Evolutionary conservation across 2,113 vertebrate genomes (phyloP), one percentile per base, ranked within the genome.

Genomic region (Suncus etruscus): DNA sequence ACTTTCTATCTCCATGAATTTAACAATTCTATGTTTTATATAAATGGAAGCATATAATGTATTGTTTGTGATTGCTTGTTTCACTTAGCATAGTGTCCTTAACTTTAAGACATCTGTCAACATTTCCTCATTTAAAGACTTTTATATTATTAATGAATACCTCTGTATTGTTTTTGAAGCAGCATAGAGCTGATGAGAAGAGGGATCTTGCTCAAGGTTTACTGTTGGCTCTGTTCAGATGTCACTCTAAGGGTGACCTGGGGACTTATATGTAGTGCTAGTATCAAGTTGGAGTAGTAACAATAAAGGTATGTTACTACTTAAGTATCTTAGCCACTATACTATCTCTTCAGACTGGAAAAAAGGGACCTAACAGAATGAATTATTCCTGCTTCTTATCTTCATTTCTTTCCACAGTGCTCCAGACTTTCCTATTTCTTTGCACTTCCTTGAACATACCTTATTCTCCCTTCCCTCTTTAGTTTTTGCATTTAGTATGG

Each of bases 31-130:
- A 29, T 11, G 22, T 29, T 29, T 87, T 32, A 29, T 6, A 1
- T 48, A 24, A 39, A 9, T 83, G 51, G 14, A 72, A 63, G 32
- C 51, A 51, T 18, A n/a, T 27, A 11, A 4, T 63, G 15, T 47
- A 83, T 83, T 65, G 50, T 88, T 73, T 79, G 66, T 89, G 80
- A 47, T 45, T 84, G 27, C 11, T 79, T 31, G n/a, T 83, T 69
- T 61, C 63, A 75, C 50, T 50, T 77, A 25, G 39, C 39, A 14
- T 6, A 0, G 7, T 69, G 63, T 84, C 80, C 54, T 92, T 66
- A 84, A 15, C 51, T 51, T 83, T 84, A 47, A 84, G 76, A 11
- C 51, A 39, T 83, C 16, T 29, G 15, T 77, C 24, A 54, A 77
- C 51, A 61, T 90, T 45, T 72, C 61, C 31, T 69, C 32, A 84